Percentiles rank a stretch among this genome's conserved stretches.
phyloP scores from a whole-genome alignment of 2,888 invertebrate genomes.

The Loripinus fragilis region DNA sequence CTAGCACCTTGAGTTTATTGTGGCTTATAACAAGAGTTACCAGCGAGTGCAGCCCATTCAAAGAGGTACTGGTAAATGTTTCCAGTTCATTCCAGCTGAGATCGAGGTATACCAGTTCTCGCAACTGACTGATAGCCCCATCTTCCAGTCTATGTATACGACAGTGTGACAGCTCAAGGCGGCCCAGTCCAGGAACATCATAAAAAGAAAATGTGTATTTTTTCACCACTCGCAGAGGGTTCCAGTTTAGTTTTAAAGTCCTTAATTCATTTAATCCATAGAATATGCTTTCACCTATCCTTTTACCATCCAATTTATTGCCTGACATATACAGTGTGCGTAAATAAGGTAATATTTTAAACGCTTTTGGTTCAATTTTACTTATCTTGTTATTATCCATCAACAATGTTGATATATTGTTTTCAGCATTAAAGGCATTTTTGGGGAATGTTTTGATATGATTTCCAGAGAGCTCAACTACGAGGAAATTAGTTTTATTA shows the following conservation, averaged over 20 bases:
- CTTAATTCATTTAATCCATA: constrained; percentile 28
- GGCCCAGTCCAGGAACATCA: constrained; percentile 31
- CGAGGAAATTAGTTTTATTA: background rate
- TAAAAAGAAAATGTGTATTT: constrained; percentile 42
- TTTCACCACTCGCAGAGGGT: constrained; percentile 37
- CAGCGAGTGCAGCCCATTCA: constrained; percentile 22
- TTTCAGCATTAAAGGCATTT: constrained; percentile 13
- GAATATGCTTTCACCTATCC: constrained; percentile 33
- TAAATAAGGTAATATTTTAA: constrained; percentile 32
- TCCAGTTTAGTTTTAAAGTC: constrained; percentile 34
- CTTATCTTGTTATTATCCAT: constrained; percentile 44
- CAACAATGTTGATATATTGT: constrained; percentile 20
- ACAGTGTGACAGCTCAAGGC: constrained; percentile 50
- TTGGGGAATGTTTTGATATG: constrained; percentile 34
- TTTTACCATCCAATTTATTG: constrained; percentile 38
- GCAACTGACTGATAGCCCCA: constrained; percentile 26
- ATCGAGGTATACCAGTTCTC: constrained; percentile 33
- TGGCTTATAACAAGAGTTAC: constrained; percentile 49
- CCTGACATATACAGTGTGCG: constrained; percentile 42
- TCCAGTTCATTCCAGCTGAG: constrained; percentile 52
- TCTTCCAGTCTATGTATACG: constrained; percentile 33
- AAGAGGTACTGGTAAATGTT: constrained; percentile 23
- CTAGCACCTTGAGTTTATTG: constrained; percentile 41
- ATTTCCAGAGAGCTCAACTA: constrained; percentile 44
- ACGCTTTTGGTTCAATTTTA: constrained; percentile 29